phyloP scores from a whole-genome alignment of 64 coral and sea anemone species.

The Montipora foliosa region DNA sequence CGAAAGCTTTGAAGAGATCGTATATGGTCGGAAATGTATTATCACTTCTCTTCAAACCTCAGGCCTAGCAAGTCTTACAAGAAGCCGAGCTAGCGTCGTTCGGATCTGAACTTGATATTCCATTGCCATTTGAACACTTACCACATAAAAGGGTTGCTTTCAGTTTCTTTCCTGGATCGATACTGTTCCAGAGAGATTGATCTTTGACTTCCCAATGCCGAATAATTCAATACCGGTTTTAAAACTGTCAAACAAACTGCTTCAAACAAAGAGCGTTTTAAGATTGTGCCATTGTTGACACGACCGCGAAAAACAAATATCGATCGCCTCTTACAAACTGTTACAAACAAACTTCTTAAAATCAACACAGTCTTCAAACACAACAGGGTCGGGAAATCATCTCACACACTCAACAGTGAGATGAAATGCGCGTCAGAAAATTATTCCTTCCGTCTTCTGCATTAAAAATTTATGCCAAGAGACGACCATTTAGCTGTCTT shows the following conservation, averaged over 20 bases:
- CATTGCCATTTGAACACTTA: neutral
- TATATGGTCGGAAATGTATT: too few relatives aligned
- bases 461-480: slow-evolving; percentile 36
- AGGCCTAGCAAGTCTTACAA: too few relatives aligned
- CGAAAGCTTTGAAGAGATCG: too few relatives aligned
- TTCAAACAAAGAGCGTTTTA: slow-evolving; percentile 19
- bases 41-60: too few relatives aligned
- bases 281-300: neutral
- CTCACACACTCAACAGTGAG: neutral
- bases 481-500: slow-evolving; percentile 14
- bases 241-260: slow-evolving; percentile 39
- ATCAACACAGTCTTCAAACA: slow-evolving; percentile 13
- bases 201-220: neutral
- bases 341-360: slow-evolving; percentile 34
- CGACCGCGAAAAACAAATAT: neutral
- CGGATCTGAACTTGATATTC: neutral
- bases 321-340: neutral
- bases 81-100: too few relatives aligned
- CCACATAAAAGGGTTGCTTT: slow-evolving; percentile 1
- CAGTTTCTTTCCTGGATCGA: neutral
- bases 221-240: slow-evolving; percentile 4
- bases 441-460: slow-evolving; percentile 30
- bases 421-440: neutral
- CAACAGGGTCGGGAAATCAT: neutral
- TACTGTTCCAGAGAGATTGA: slow-evolving; percentile 7